Evolutionary conservation across 2,113 vertebrate species (phyloP).

Genomic region (Hyperopisus bebe): DNA sequence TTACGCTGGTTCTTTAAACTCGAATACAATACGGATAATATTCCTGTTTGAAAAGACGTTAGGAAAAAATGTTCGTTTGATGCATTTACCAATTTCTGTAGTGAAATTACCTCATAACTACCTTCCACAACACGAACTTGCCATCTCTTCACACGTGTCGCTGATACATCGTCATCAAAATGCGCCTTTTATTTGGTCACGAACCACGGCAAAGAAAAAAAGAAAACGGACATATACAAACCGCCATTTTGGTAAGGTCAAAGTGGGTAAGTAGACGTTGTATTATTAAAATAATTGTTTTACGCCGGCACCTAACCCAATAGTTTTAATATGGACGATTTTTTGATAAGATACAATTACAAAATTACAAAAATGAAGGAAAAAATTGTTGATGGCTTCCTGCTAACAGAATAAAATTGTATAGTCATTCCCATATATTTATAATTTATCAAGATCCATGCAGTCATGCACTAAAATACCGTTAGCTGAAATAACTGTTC

Average conservation of each 20-base stretch:
- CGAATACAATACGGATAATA: neutral
- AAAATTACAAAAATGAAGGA: neutral
- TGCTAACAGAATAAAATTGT: neutral
- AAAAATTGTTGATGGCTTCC: neutral
- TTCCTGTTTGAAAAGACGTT: neutral
- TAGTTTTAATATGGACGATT: neutral
- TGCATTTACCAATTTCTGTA: neutral
- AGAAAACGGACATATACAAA: neutral
- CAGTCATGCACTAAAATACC: neutral
- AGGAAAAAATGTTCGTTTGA: neutral
- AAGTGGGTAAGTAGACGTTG: neutral
- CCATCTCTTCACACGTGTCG: constrained; percentile 8
- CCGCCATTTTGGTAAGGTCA: constrained; percentile 13
- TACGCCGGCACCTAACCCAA: neutral
- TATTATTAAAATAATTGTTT: neutral
- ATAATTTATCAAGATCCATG: neutral
- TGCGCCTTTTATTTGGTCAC: neutral
- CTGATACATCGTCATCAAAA: constrained; percentile 7
- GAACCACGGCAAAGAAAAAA: neutral
- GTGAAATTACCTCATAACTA: neutral
- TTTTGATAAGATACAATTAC: neutral
- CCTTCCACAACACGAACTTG: neutral
- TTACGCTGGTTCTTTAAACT: neutral
- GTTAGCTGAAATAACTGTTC: neutral
- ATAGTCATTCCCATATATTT: neutral